A percentile compares a stretch with the other conserved stretches of the same genome.
phyloP scores from a whole-genome alignment of 1,140 invertebrate genomes.

The Dryas iulia region DNA sequence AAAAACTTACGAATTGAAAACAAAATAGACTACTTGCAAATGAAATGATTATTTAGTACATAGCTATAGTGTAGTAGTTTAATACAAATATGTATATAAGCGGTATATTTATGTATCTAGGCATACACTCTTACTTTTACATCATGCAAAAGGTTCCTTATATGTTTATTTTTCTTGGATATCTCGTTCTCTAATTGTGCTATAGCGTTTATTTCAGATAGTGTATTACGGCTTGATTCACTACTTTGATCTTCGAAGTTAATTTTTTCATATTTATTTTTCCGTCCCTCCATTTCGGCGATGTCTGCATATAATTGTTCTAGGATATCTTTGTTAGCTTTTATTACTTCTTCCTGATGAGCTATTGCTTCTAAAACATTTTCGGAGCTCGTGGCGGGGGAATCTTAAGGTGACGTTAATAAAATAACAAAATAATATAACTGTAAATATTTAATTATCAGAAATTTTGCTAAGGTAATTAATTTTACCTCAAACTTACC shows the following conservation, averaged over 20 bases:
- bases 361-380: conserved; percentile 69
- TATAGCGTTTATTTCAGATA: conserved; percentile 67
- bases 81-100: too few species aligned
- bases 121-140: conserved; percentile 82
- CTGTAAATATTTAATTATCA: too few species aligned
- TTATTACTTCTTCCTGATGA: conserved; percentile 75
- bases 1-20: too few species aligned
- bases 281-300: conserved; percentile 78
- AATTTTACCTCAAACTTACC: conserved; percentile 15
- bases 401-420: conserved; percentile 46
- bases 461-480: background rate
- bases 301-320: conserved; percentile 80
- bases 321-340: conserved; percentile 73
- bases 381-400: conserved; percentile 44
- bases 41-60: too few species aligned
- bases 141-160: conserved; percentile 83
- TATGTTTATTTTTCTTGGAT: conserved; percentile 84
- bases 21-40: too few species aligned
- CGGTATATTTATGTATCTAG: too few species aligned
- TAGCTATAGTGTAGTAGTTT: too few species aligned
- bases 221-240: conserved; percentile 75
- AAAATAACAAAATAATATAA: too few species aligned
- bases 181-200: conserved; percentile 80
- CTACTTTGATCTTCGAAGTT: conserved; percentile 56
- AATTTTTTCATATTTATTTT: conserved; percentile 68